phyloP scores from a whole-genome alignment of 2,888 invertebrate species.

The Diadromus collaris region DNA sequence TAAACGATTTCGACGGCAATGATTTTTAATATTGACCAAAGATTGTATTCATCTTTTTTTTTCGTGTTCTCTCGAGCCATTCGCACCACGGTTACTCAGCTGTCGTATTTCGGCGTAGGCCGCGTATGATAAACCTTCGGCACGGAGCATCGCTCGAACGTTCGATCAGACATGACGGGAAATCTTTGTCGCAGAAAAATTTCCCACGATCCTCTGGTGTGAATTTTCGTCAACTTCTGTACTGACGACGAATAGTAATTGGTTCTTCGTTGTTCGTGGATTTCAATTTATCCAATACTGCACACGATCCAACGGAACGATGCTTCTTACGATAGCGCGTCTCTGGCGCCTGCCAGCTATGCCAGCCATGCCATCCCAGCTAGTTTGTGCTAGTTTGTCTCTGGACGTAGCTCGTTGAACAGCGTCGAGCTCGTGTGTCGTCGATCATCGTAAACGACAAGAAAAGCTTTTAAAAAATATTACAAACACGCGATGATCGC shows the following conservation, averaged over 20 bases:
- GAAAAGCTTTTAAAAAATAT: constrained; percentile 1
- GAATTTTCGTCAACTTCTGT: not conserved
- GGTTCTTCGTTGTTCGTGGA: not conserved
- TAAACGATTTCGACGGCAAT: constrained; percentile 23
- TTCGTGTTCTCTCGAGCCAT: constrained; percentile 33
- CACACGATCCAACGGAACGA: constrained; percentile 1
- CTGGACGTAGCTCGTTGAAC: not conserved
- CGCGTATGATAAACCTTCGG: constrained; percentile 38
- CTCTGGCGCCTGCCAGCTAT: not conserved
- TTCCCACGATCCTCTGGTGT: constrained; percentile 1
- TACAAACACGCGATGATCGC: constrained; percentile 60
- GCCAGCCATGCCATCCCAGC: too few species aligned
- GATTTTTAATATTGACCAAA: constrained; percentile 47
- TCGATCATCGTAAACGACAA: too few species aligned
- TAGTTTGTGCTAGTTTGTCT: not conserved
- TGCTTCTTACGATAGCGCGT: not conserved
- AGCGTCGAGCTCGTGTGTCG: not conserved
- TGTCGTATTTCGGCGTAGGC: constrained; percentile 61
- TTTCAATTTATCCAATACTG: not conserved
- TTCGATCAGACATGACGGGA: not conserved
- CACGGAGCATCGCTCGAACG: not conserved
- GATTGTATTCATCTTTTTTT: constrained; percentile 61
- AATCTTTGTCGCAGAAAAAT: not conserved
- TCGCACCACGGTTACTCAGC: constrained; percentile 65
- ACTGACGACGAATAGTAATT: not conserved